Evolutionary conservation across 2,113 vertebrate genomes (phyloP).

Genomic region (Speoplatyrhinus poulsoni): DNA sequence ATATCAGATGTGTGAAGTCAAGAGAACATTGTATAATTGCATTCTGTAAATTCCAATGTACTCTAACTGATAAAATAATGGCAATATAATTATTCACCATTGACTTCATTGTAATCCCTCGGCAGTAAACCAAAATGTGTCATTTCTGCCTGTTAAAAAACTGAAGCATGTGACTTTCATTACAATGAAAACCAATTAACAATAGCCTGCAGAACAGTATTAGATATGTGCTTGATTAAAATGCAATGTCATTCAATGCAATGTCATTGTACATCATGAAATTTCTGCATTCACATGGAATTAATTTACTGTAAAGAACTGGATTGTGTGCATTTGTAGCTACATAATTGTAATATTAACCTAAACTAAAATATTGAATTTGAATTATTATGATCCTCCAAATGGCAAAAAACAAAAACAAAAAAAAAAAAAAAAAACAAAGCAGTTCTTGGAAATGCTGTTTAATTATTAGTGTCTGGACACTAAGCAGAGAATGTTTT

Average conservation of each 20-base stretch:
- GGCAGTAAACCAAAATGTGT: slow-evolving; percentile 77
- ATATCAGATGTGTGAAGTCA: neutral
- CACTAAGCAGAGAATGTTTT: slow-evolving; percentile 1
- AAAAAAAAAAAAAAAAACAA: neutral
- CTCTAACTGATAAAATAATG: slow-evolving; percentile 34
- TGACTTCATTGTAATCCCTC: slow-evolving; percentile 62
- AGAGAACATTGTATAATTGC: slow-evolving; percentile 30
- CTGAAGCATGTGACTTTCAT: slow-evolving; percentile 86
- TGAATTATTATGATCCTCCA: neutral
- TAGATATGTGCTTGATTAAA: slow-evolving; percentile 84
- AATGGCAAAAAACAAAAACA: neutral
- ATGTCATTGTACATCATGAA: no score
- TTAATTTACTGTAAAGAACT: neutral
- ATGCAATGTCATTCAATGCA: slow-evolving; percentile 77
- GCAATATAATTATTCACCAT: slow-evolving; percentile 27
- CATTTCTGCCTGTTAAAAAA: slow-evolving; percentile 78
- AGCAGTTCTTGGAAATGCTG: neutral
- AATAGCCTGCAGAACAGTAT: slow-evolving; percentile 81
- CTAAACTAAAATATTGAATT: neutral
- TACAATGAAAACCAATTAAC: slow-evolving; percentile 90
- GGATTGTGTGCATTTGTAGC: neutral
- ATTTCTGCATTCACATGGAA: neutral
- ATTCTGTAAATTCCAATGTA: slow-evolving; percentile 20
- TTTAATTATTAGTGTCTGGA: slow-evolving; percentile 5
- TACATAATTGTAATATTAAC: neutral